Evolutionary conservation across 2,888 invertebrate genomes (phyloP), one percentile per base, ranked within the genome.

Genomic region (Blera fallax): DNA sequence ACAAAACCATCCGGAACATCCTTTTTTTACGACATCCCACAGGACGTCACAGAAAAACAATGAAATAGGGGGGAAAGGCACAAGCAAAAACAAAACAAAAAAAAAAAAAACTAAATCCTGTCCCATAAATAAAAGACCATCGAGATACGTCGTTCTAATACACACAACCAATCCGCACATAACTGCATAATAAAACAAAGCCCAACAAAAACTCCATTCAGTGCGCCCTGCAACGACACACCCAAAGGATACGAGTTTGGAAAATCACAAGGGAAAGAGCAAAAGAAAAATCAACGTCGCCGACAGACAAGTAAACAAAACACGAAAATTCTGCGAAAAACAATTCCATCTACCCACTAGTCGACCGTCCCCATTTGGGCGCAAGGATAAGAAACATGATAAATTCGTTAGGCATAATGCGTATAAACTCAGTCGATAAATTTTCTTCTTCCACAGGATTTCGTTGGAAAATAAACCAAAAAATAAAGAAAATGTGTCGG

Each of bases 361-460:
- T 8, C 8, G 32, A 10, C 52, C 14, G 21, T 52, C 18, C 74
- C 32, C 64, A 64, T 11, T 54, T 14, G 37, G 52, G 64, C 64
- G 11, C 43, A 67, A 67, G 56, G 45, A 80, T 62, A 67, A 74
- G 37, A 60, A 62, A 67, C 50, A 67, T 56, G 34, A 74, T 45
- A 81, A 81, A 56, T 69, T 69, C 45, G 34, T 81, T 54, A 64
- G 78, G 67, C 78, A 77, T 67, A 78, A 72, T 65, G 70, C 72
- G 72, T 40, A 64, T 69, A 64, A 64, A 54, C 14, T 32, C 32
- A 64, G 52, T 62, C 62, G 52, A 40, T 72, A 48, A 60, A 72
- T 67, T 73, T 58, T 14, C 43, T n/a, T 24, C 40, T 60, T 11
- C 24, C 6, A 7, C 45, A 27, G 43, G 29, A 43, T 7, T 21